phyloP scores from a whole-genome alignment of 2,113 vertebrate species.

The Castor canadensis region DNA sequence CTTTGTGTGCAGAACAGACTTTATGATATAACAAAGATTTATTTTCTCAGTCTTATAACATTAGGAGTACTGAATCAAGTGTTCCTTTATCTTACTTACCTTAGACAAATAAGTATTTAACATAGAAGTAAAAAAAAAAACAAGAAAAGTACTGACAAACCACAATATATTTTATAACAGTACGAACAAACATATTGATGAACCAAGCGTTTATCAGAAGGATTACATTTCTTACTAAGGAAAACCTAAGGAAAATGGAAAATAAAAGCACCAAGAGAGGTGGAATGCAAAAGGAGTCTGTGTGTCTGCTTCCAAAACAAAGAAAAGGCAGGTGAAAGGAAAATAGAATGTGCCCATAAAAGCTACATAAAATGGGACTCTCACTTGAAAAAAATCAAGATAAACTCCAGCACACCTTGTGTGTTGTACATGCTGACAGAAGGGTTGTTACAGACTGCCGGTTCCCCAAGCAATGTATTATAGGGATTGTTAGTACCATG shows the following conservation, averaged over 20 bases:
- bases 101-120: conserved; percentile 78
- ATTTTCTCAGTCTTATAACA: neutral
- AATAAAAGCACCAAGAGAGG: conserved; percentile 68
- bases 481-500: conserved; percentile 99
- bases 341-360: conserved; percentile 82
- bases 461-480: conserved; percentile 99
- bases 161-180: conserved; percentile 75
- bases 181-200: conserved; percentile 70
- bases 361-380: conserved; percentile 86
- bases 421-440: conserved; percentile 99
- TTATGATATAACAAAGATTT: neutral
- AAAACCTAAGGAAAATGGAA: conserved; percentile 83
- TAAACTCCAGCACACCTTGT: conserved; percentile 98
- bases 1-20: neutral
- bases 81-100: conserved; percentile 85
- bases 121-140: conserved; percentile 58
- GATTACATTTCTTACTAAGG: conserved; percentile 70
- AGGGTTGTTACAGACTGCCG: conserved; percentile 99
- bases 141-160: conserved; percentile 72
- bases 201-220: conserved; percentile 75
- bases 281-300: conserved; percentile 53
- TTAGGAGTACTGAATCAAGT: conserved; percentile 38
- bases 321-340: conserved; percentile 65
- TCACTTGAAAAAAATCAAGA: conserved; percentile 86
- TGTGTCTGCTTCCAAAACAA: conserved; percentile 78